phyloP scores from a whole-genome alignment of 2,113 vertebrate species.

The Atherinomorus stipes region DNA sequence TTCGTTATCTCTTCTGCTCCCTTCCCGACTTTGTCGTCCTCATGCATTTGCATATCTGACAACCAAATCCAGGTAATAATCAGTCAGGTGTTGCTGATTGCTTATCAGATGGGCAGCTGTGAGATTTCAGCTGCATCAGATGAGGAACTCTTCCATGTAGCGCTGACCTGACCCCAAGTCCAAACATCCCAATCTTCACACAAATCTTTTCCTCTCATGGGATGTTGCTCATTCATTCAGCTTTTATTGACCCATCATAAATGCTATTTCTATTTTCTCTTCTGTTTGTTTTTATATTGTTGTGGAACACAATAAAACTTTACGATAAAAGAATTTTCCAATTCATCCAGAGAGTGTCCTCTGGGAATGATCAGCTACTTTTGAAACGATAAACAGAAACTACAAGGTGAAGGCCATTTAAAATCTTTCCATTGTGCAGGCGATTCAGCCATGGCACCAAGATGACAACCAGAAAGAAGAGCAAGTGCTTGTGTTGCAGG shows the following conservation, averaged over 20 bases:
- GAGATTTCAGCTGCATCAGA: constrained; percentile 4
- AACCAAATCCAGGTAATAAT: constrained; percentile 27
- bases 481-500: too few species aligned
- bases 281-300: background rate
- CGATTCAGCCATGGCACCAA: too few species aligned
- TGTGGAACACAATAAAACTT: constrained; percentile 29
- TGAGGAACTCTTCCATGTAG: constrained; percentile 1
- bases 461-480: too few species aligned
- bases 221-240: constrained; percentile 10
- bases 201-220: background rate
- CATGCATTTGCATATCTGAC: constrained; percentile 33
- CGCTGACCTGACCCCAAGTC: constrained; percentile 12
- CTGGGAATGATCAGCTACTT: too few species aligned
- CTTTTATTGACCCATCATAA: constrained; percentile 36
- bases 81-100: constrained; percentile 27
- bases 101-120: constrained; percentile 23
- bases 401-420: too few species aligned
- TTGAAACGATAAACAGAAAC: too few species aligned
- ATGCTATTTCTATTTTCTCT: constrained; percentile 2
- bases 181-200: constrained; percentile 5
- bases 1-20: background rate
- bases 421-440: too few species aligned
- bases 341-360: too few species aligned
- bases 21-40: too few species aligned
- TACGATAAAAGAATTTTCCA: too few species aligned